These are phyloP conservation scores for Colostygia pectinataria DNA, from an alignment of 2,888 invertebrate genomes.

Conservation along the genomic window DNA sequence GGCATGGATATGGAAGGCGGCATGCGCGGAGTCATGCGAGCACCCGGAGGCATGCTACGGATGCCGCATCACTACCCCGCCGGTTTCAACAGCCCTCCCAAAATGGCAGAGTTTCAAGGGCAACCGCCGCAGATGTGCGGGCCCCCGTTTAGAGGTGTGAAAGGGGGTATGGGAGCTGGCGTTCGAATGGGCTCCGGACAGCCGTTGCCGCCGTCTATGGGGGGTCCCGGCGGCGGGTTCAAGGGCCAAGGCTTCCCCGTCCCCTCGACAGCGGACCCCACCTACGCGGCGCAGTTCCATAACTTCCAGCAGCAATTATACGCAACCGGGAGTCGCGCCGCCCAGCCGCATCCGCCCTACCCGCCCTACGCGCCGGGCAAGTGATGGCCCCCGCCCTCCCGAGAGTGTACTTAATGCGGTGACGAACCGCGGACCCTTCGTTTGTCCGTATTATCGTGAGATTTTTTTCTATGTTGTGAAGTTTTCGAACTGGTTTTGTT, in stretches of 20 bases:
- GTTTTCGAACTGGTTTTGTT: conserved; percentile 49
- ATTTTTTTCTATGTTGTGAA: conserved; percentile 55
- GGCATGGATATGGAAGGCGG: conserved; percentile 75
- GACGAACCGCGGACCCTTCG: conserved; percentile 44
- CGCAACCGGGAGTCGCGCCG: conserved; percentile 86
- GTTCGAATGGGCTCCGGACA: conserved; percentile 83
- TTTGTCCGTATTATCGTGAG: conserved; percentile 57
- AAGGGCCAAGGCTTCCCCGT: conserved; percentile 92
- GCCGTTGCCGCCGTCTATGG: conserved; percentile 91
- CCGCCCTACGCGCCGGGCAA: conserved; percentile 77
- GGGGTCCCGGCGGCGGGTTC: conserved; percentile 86
- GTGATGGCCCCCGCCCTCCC: conserved; percentile 58
- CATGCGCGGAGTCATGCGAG: conserved; percentile 77
- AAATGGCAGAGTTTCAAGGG: conserved; percentile 65
- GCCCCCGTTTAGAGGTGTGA: conserved; percentile 68
- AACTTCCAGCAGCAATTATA: conserved; percentile 97
- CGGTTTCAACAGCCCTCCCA: conserved; percentile 76
- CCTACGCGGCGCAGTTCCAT: conserved; percentile 97
- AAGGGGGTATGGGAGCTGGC: conserved; percentile 62
- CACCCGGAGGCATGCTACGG: conserved; percentile 63
- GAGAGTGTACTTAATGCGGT: conserved; percentile 8
- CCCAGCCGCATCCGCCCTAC: conserved; percentile 72
- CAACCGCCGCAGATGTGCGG: conserved; percentile 60
- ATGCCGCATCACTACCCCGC: conserved; percentile 78
- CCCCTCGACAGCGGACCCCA: conserved; percentile 93